Conservation (phyloP, 2,888 invertebrate species). For the Chrysolina americana region DNA sequence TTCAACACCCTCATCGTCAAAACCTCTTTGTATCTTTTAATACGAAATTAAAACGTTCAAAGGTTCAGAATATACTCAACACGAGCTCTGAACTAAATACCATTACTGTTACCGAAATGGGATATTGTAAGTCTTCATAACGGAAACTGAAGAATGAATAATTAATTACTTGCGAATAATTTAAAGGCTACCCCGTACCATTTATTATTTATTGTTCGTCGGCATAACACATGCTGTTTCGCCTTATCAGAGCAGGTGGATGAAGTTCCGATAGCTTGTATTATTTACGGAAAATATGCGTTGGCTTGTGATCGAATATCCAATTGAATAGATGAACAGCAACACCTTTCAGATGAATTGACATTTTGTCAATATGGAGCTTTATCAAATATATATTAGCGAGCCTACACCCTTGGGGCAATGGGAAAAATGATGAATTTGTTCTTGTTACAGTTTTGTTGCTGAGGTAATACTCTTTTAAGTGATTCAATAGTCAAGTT, state of each 20-base stretch:
- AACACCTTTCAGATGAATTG: neutral
- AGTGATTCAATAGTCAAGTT: too few species aligned
- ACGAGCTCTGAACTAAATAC: neutral
- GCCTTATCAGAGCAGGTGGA: slow-evolving; percentile 7
- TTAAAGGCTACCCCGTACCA: slow-evolving; percentile 16
- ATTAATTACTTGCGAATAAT: slow-evolving; percentile 46
- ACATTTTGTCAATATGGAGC: neutral
- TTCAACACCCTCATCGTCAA: too few species aligned
- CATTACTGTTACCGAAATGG: slow-evolving; percentile 9
- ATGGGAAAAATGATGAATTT: neutral
- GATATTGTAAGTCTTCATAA: slow-evolving; percentile 33
- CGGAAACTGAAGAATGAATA: slow-evolving; percentile 43
- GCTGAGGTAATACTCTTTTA: neutral
- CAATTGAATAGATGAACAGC: neutral
- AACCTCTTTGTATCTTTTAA: neutral
- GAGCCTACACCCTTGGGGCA: neutral
- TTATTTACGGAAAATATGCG: slow-evolving; percentile 8
- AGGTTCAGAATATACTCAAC: neutral
- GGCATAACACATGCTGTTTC: slow-evolving; percentile 10
- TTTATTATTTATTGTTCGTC: slow-evolving; percentile 32
- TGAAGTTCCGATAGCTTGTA: neutral
- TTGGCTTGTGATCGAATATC: slow-evolving; percentile 3
- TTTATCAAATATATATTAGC: neutral
- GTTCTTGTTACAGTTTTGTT: neutral
- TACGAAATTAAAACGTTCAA: neutral